These are phyloP conservation scores for Dromius quadrimaculatus DNA, from an alignment of 2,888 invertebrate genomes.

Conservation along the genomic window DNA sequence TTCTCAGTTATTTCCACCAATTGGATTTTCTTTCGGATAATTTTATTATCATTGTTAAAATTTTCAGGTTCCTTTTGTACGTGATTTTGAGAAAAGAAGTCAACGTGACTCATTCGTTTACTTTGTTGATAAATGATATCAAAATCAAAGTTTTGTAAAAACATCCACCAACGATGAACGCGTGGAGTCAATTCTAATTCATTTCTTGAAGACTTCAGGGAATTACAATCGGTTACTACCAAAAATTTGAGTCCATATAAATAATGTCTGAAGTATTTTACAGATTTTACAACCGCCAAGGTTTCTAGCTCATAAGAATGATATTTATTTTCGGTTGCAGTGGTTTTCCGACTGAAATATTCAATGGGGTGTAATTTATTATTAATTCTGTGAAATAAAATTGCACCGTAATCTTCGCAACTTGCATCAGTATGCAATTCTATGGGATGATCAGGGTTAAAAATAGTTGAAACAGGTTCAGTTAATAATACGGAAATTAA, in stretches of 20 bases:
- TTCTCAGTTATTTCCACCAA: no score
- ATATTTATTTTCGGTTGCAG: constrained; percentile 28
- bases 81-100: constrained; percentile 52
- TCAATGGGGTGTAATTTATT: constrained; percentile 27
- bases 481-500: background rate
- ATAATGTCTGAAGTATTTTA: constrained; percentile 38
- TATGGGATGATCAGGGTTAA: constrained; percentile 18
- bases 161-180: constrained; percentile 56
- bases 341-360: constrained; percentile 50
- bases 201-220: constrained; percentile 54
- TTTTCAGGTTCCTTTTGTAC: no score
- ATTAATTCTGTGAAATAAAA: constrained; percentile 39
- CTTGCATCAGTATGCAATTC: constrained; percentile 50
- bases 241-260: background rate
- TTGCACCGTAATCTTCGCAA: constrained; percentile 28
- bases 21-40: no score
- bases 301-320: constrained; percentile 39
- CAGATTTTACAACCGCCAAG: constrained; percentile 22
- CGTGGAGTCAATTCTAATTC: constrained; percentile 55
- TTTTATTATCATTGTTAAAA: no score
- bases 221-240: constrained; percentile 59
- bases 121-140: constrained; percentile 48
- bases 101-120: constrained; percentile 46
- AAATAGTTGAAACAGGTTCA: constrained; percentile 30
- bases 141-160: constrained; percentile 54